A percentile compares a stretch with the other conserved stretches of the same genome.
These are phyloP conservation scores for Hippocampus barbouri DNA, from an alignment of 2,113 vertebrate species.

Conservation along the genomic window DNA sequence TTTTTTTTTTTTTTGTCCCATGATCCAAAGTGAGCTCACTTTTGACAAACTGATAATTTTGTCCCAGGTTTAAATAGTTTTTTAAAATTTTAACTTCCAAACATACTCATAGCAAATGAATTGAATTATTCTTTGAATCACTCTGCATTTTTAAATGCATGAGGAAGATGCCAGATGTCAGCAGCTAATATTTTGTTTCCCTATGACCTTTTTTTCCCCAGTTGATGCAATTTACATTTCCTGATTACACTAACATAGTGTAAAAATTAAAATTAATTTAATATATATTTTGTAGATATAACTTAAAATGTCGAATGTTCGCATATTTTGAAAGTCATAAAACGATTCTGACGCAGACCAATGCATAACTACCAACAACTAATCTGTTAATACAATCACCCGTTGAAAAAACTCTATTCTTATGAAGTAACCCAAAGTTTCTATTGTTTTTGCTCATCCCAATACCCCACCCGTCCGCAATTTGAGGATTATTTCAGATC, in stretches of 20 bases:
- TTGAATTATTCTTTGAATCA: background rate
- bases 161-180: background rate
- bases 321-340: background rate
- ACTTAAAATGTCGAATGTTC: background rate
- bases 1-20: background rate
- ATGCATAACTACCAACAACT: background rate
- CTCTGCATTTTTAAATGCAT: background rate
- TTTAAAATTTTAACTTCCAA: background rate
- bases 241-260: background rate
- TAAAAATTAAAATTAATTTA: background rate
- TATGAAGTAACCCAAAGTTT: background rate
- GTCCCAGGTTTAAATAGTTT: background rate
- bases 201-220: background rate
- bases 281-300: background rate
- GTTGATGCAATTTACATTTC: background rate
- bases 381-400: background rate
- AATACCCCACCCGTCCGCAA: background rate
- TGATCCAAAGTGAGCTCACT: background rate
- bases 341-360: background rate
- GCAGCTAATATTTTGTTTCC: background rate
- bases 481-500: background rate
- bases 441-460: background rate
- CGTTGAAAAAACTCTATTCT: background rate
- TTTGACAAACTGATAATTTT: too few species aligned
- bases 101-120: background rate